A percentile compares a stretch with the other conserved stretches of the same genome.
Evolutionary conservation across 2,797 vertebrate genomes (phyloP).

Genomic region (Aselliscus stoliczkanus): DNA sequence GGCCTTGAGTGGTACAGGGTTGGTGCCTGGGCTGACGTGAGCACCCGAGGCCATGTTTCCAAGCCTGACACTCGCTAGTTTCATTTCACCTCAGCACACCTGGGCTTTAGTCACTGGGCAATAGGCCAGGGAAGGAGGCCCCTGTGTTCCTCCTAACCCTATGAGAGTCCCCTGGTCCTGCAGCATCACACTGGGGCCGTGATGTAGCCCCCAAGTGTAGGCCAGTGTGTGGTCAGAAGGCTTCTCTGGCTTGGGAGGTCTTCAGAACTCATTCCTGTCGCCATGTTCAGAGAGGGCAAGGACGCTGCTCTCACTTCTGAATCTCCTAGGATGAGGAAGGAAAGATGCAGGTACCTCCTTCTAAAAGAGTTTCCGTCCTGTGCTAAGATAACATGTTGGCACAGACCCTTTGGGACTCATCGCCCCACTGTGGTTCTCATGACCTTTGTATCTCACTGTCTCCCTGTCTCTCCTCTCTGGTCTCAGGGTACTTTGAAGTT

Average conservation of each 20-base stretch:
- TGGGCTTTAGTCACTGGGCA: background rate
- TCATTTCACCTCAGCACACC: background rate
- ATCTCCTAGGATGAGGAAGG: background rate
- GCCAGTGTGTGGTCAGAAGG: background rate
- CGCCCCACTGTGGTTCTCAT: background rate
- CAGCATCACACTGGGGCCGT: accelerated
- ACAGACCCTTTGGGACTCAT: background rate
- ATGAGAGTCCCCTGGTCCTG: background rate
- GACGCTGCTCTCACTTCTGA: background rate
- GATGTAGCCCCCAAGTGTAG: background rate
- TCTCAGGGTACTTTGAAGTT: background rate
- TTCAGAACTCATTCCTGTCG: background rate
- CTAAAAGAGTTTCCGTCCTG: no score
- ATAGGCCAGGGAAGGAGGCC: background rate
- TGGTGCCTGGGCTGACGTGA: background rate
- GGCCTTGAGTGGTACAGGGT: background rate
- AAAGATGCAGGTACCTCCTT: no score
- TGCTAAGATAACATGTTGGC: background rate
- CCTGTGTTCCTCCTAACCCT: background rate
- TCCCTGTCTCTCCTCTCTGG: background rate
- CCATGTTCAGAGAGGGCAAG: background rate
- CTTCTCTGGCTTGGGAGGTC: background rate
- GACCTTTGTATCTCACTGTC: background rate
- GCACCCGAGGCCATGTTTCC: background rate
- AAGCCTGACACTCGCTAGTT: background rate